phyloP scores from a whole-genome alignment of 2,888 invertebrate genomes.

The Merodon equestris region DNA sequence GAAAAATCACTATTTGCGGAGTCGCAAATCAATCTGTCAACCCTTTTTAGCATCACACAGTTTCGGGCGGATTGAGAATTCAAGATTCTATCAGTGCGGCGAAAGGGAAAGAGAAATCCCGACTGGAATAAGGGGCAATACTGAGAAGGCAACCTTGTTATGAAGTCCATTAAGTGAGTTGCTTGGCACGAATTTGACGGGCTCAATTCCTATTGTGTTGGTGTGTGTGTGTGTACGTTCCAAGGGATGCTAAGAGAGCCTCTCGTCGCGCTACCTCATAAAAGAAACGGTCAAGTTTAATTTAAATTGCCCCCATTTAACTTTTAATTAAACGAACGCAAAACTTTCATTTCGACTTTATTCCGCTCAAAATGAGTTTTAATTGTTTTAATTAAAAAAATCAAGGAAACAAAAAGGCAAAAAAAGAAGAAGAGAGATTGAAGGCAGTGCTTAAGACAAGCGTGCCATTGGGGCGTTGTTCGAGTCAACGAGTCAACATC shows the following conservation, averaged over 20 bases:
- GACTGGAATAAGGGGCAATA: neutral
- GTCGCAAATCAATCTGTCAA: slow-evolving; percentile 54
- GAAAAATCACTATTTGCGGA: neutral
- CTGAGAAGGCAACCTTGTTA: slow-evolving; percentile 15
- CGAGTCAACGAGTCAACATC: too few relatives aligned
- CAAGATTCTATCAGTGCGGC: neutral
- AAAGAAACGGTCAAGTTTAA: slow-evolving; percentile 68
- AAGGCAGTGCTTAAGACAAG: too few relatives aligned
- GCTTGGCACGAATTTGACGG: neutral
- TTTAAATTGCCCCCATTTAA: slow-evolving; percentile 67
- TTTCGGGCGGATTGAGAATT: neutral
- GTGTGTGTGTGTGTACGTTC: neutral
- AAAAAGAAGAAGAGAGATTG: too few relatives aligned
- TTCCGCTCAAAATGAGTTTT: slow-evolving; percentile 67
- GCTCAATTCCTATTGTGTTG: too few relatives aligned
- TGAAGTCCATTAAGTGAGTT: slow-evolving; percentile 26
- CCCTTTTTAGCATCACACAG: slow-evolving; percentile 28
- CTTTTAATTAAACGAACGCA: slow-evolving; percentile 65
- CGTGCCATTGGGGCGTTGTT: too few relatives aligned
- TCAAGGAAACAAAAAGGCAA: slow-evolving; percentile 16
- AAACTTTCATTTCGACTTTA: slow-evolving; percentile 65
- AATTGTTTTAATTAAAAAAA: slow-evolving; percentile 67
- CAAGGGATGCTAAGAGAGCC: slow-evolving; percentile 3
- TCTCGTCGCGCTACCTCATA: slow-evolving; percentile 49
- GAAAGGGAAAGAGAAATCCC: slow-evolving; percentile 2